Evolutionary conservation across 2,888 invertebrate genomes (phyloP), one percentile per base, ranked within the genome.

Genomic region (Cheilosia grossa): DNA sequence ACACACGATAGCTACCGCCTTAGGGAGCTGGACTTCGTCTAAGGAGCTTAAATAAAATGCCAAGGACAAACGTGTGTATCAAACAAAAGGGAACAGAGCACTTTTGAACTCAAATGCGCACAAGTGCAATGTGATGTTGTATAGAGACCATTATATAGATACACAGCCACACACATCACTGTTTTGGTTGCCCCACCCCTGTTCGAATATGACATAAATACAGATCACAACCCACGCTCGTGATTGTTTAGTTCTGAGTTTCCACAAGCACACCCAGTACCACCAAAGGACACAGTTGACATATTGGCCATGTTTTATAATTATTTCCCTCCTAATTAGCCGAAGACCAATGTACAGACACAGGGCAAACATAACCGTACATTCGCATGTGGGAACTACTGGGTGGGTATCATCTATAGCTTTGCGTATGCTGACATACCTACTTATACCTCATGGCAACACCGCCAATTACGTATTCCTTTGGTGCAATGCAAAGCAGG

Each of bases 271-370:
- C 5, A 59, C 15, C 56, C 42, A 64, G 15, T 7, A 27, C 37
- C 44, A 69, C 56, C 73, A 17, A 5, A 66, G 37, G 63, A 59
- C 77, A 61, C 59, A 73, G 58, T 79, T 74, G 74, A 74, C 80
- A 70, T 83, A 83, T 80, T 83, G 70, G 69, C 59, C 58, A 80
- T 83, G 80, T 77, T 85, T 75, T 72, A 72, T 81, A 85, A 81
- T 81, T 77, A 85, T 75, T 85, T 81, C 61, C 47, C 75, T 77
- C 70, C 75, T 72, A 85, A 85, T 85, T 81, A 85, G 74, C 61
- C 49, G 27, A 75, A 64, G 74, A 75, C 69, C 81, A 63, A 77
- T 75, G 72, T 85, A 67, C 81, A 75, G 81, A 72, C 75, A 66
- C 69, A 61, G 30, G 21, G 24, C 67, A 79, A 77, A 72, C 61